A percentile compares a stretch with the other conserved stretches of the same genome.
These are phyloP conservation scores for Scomberomorus guttatus DNA, from an alignment of 2,797 vertebrate genomes.

Conservation along the genomic window DNA sequence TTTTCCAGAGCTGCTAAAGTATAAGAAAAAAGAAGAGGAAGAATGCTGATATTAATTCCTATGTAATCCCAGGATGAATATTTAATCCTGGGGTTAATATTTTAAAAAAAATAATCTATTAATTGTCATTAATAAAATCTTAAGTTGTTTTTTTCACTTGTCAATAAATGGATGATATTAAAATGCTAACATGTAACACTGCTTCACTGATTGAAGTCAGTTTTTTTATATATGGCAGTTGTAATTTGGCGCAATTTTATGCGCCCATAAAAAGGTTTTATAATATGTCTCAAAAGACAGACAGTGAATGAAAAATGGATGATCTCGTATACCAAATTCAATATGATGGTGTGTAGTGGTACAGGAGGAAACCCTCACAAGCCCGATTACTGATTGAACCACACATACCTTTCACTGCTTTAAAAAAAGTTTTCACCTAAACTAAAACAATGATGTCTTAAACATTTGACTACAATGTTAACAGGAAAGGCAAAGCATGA, in stretches of 20 bases:
- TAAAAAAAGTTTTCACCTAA: background rate
- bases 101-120: background rate
- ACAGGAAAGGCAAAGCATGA: slow-evolving; percentile 3
- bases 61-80: background rate
- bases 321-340: too few relatives aligned
- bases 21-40: slow-evolving; percentile 41
- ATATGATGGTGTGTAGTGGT: too few relatives aligned
- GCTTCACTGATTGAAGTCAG: background rate
- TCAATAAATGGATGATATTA: slow-evolving; percentile 11
- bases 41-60: background rate
- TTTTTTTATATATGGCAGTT: background rate
- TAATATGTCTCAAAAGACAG: too few relatives aligned
- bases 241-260: background rate
- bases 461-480: slow-evolving; percentile 4
- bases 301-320: too few relatives aligned
- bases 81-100: background rate
- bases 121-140: background rate
- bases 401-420: background rate
- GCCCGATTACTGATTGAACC: background rate
- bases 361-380: background rate
- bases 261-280: background rate
- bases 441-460: too few relatives aligned
- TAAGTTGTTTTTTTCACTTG: background rate
- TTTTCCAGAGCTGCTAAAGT: slow-evolving; percentile 64
- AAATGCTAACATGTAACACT: slow-evolving; percentile 2